Evolutionary conservation across 23 tunicate species (phyloP).

Genomic region (Botrylloides violaceus): DNA sequence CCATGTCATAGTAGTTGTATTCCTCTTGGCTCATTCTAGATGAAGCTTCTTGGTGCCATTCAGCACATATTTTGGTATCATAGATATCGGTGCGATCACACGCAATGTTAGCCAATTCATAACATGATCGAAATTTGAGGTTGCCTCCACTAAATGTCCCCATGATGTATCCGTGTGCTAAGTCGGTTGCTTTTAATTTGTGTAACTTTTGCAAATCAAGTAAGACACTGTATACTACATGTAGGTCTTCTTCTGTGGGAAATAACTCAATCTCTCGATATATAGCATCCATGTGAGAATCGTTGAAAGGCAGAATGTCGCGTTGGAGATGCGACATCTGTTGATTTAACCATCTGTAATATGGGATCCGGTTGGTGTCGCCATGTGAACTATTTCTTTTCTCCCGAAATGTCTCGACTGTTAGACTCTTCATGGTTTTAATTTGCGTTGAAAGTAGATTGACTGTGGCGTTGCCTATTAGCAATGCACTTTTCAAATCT

Average conservation of each 20-base stretch:
- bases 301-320: neutral
- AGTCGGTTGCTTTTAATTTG: neutral
- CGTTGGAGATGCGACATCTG: neutral
- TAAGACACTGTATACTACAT: neutral
- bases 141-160: neutral
- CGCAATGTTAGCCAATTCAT: neutral
- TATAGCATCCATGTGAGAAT: neutral
- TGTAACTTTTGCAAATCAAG: neutral
- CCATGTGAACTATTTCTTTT: neutral
- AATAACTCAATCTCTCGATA: neutral
- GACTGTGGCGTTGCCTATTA: neutral
- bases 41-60: conserved; percentile 2
- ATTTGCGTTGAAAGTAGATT: neutral
- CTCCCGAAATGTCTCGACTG: neutral
- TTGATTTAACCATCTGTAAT: neutral
- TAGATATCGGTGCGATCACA: neutral
- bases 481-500: neutral
- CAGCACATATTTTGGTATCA: neutral
- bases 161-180: neutral
- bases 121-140: neutral
- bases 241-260: neutral
- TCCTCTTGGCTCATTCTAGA: neutral
- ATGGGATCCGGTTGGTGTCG: neutral
- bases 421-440: neutral
- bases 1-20: neutral